Evolutionary conservation across 1,140 invertebrate genomes (phyloP), one percentile per base, ranked within the genome.

Genomic region (Diprion similis): DNA sequence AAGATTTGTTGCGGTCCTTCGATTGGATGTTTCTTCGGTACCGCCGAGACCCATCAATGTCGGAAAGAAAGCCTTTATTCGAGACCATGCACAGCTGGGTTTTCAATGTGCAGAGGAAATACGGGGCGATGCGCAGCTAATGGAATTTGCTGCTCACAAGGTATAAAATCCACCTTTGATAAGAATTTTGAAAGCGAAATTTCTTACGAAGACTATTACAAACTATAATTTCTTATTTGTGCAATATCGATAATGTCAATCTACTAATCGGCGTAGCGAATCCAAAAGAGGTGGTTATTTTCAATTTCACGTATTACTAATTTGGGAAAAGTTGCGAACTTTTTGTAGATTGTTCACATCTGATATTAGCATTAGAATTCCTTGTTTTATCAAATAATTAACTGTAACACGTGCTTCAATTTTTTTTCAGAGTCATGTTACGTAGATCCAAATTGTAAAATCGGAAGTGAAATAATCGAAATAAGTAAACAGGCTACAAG

Each of bases 111-210:
- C 79, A 84, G 87, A 69, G 87, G 85, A 81, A 89, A 89, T 76
- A 89, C 81, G 59, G 89, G 86, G 47, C 83, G 89, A 81, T 90
- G 89, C 78, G 89, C 89, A 10, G 80, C 85, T 17, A 87, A 89
- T 73, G 87, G 87, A 8, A 85, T 90, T 78, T 90, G 89, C 75
- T 90, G 89, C 76, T 87, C 85, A 15, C 89, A 90, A 89, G 88
- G 89, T 89, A 86, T 73, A 65, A n/a, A 10, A 15, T 51, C 10
- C 48, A 51, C 48, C 48, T 15, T 59, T 17, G n/a, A 59, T 9
- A 13, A 59, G 51, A 13, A 37, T 17, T 59, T 17, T 9, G 51
- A 59, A 7, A 15, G 11, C 6, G n/a, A 59, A 3, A 59, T 59
- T 59, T 59, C n/a, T 59, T 59, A 59, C 51, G 51, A 59, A 0